phyloP scores from a whole-genome alignment of 1,140 invertebrate species.

The Brachionus angularis region DNA sequence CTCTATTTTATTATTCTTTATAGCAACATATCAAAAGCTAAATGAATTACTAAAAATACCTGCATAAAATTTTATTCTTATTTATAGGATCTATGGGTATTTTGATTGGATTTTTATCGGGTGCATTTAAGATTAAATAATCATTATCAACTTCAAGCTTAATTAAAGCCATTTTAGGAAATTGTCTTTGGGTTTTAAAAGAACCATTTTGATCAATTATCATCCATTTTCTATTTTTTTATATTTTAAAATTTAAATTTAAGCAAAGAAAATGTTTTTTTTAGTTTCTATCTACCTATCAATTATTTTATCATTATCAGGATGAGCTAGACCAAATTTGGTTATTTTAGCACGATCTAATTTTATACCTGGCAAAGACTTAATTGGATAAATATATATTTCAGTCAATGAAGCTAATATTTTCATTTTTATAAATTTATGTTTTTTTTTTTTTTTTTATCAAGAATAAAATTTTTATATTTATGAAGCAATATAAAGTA shows the following conservation, averaged over 20 bases:
- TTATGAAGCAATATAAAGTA: too few species aligned
- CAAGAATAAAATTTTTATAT: too few species aligned
- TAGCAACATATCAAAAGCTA: background rate
- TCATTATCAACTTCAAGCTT: background rate
- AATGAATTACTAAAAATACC: background rate
- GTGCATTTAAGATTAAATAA: constrained; percentile 2
- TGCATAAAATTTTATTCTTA: constrained; percentile 7
- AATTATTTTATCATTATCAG: background rate
- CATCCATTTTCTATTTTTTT: constrained; percentile 39
- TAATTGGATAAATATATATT: constrained; percentile 33
- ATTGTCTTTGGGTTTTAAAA: constrained; percentile 30
- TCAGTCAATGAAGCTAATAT: constrained; percentile 11
- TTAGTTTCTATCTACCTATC: constrained; percentile 26
- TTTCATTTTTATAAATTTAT: constrained; percentile 27
- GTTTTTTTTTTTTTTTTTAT: too few species aligned
- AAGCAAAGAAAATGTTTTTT: too few species aligned
- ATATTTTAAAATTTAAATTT: background rate
- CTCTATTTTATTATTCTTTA: background rate
- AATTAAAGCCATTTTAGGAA: constrained; percentile 41
- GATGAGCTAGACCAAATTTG: constrained; percentile 22
- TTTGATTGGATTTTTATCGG: background rate
- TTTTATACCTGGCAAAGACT: constrained; percentile 28
- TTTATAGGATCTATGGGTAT: background rate
- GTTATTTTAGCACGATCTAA: constrained; percentile 1
- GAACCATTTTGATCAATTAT: constrained; percentile 15